These are phyloP conservation scores for Sinotaia quadrata DNA, from an alignment of 2,888 invertebrate species.

Conservation along the genomic window DNA sequence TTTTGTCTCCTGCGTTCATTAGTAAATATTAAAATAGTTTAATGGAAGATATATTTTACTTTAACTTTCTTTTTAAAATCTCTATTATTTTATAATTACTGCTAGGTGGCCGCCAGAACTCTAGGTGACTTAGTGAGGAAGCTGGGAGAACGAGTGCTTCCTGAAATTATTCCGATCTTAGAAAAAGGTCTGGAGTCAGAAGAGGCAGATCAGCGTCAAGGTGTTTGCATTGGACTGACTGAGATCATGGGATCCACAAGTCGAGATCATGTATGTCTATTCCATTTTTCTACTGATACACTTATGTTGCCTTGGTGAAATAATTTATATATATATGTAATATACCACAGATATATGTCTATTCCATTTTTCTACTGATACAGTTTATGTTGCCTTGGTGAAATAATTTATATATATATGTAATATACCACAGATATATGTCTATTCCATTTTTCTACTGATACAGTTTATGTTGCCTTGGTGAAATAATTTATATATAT, in stretches of 20 bases:
- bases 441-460: too few relatives aligned
- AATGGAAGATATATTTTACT: not conserved
- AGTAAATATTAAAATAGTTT: not conserved
- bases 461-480: too few relatives aligned
- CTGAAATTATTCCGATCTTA: conserved; percentile 97
- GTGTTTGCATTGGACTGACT: conserved; percentile 97
- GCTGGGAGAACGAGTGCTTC: conserved; percentile 95
- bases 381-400: too few relatives aligned
- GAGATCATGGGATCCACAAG: conserved; percentile 98
- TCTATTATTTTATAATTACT: conserved; percentile 10
- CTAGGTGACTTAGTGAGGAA: conserved; percentile 97
- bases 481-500: too few relatives aligned
- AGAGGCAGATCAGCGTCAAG: conserved; percentile 94
- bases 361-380: too few relatives aligned
- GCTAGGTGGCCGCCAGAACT: conserved; percentile 90
- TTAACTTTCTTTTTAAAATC: not conserved
- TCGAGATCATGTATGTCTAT: conserved; percentile 77
- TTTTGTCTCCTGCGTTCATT: not conserved
- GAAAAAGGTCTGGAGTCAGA: conserved; percentile 93
- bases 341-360: too few relatives aligned
- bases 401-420: too few relatives aligned
- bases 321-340: too few relatives aligned
- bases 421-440: too few relatives aligned
- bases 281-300: not conserved
- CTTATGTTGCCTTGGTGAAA: too few relatives aligned